phyloP scores from a whole-genome alignment of 2,888 invertebrate genomes.

The Pyrrhosoma nymphula region DNA sequence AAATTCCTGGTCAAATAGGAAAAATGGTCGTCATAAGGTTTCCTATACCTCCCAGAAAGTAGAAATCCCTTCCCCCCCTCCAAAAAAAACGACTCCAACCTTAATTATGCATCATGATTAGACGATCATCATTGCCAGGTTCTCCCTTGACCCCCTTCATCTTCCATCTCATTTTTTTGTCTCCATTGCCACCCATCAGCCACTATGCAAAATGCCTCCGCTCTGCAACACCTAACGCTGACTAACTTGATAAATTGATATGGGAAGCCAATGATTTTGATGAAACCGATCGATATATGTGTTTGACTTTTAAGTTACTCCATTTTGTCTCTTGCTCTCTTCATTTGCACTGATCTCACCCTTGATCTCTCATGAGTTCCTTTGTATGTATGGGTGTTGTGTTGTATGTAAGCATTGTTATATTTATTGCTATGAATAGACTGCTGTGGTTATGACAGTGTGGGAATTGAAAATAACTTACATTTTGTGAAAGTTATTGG shows the following conservation, averaged over 20 bases:
- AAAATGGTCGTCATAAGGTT: too few relatives aligned
- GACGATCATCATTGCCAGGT: too few relatives aligned
- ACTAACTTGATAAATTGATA: neutral
- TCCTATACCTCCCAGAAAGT: too few relatives aligned
- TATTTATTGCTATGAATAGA: neutral
- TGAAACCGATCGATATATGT: neutral
- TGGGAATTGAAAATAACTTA: neutral
- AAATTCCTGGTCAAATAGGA: too few relatives aligned
- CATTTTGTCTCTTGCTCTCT: neutral
- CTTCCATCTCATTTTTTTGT: too few relatives aligned
- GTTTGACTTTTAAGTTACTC: neutral
- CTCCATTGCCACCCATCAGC: neutral
- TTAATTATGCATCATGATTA: too few relatives aligned
- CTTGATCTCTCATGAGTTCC: constrained; percentile 8
- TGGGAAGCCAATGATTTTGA: neutral
- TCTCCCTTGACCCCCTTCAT: too few relatives aligned
- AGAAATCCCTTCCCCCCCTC: too few relatives aligned
- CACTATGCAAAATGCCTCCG: neutral
- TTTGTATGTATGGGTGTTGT: neutral
- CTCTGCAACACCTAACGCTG: neutral
- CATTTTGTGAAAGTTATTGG: neutral
- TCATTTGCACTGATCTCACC: neutral
- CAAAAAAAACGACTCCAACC: too few relatives aligned
- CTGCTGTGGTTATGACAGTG: neutral
- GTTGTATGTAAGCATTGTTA: neutral